Base-by-base conservation (phyloP, 92 coral and sea anemone genomes). In the Umimayanthus kanabou region DNA sequence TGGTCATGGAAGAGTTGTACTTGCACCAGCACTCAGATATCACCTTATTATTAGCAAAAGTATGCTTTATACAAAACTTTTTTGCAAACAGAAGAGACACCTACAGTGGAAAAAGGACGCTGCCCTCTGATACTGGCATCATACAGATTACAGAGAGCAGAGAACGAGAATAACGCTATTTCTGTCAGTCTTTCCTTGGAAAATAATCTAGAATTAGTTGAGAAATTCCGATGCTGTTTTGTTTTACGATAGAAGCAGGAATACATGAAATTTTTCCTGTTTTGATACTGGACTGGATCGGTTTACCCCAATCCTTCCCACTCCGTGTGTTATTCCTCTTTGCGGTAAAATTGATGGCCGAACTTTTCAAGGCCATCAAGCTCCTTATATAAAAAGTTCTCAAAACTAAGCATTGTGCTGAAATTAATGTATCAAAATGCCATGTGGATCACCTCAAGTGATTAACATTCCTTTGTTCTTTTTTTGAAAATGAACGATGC, bases 231-330 rank as follows among this genome's bases (percentile, higher is more conserved):
- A 33, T 33, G 23, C 37, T 22, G 73, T 64, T 4, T 81, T 39
- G 55, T 39, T 81, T 7, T 37, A 28, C 6, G 70, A 65, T 29
- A 64, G 25, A 66, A 65, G 42, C 85, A 81, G 85, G 85, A 80
- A 80, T 18, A 79, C 39, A 50, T 16, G 15, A 7, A 18, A n/a
- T 25, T 37, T 10, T 64, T 80, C 57, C 57, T 58, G 33, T 28
- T 49, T 42, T 5, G 55, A 81, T 81, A 81, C 85, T 81, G 58
- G 85, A 20, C 85, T 65, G 8, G 57, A 39, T 33, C 37, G 74
- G 42, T 42, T 39, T 33, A 33, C 58, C 57, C n/a, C 57, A 77
- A 5, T 33, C 43, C 26, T 37, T 73, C 23, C 43, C 28, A 73
- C 42, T 73, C 40, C 9, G 78, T 13, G 16, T 45, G 37, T 77